Evolutionary conservation across 2,113 vertebrate species (phyloP).

Genomic region (Raphicerus campestris): DNA sequence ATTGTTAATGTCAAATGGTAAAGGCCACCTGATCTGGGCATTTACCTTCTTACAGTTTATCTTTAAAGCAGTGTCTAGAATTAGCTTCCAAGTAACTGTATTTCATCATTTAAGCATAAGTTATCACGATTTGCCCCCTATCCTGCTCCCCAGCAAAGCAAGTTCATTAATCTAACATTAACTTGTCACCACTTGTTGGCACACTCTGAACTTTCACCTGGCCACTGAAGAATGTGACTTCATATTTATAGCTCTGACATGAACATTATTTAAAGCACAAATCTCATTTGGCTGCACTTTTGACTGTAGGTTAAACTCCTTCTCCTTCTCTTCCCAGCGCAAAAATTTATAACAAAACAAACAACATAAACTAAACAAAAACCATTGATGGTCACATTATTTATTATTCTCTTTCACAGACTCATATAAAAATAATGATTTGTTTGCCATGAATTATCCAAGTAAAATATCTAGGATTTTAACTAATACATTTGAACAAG

Average conservation of each 20-base stretch:
- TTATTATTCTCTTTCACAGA: neutral
- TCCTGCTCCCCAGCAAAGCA: neutral
- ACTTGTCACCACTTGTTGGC: neutral
- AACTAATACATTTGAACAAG: neutral
- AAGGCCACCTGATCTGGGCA: neutral
- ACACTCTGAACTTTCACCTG: slow-evolving; percentile 1
- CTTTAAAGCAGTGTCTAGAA: slow-evolving; percentile 8
- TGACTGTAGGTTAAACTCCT: neutral
- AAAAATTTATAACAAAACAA: slow-evolving; percentile 23
- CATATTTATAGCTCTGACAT: slow-evolving; percentile 20
- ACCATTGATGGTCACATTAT: neutral
- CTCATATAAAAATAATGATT: neutral
- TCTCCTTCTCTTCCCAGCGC: neutral
- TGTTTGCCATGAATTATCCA: slow-evolving; percentile 6
- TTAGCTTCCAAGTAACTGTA: neutral
- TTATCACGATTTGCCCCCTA: neutral
- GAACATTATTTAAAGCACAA: slow-evolving; percentile 12
- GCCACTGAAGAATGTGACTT: slow-evolving; percentile 16
- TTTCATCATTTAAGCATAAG: neutral
- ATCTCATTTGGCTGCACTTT: neutral
- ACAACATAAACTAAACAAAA: slow-evolving; percentile 25
- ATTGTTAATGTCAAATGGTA: neutral
- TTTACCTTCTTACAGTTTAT: slow-evolving; percentile 12
- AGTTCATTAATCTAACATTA: neutral
- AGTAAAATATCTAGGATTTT: neutral